Percentiles rank a stretch among this genome's conserved stretches.
Conservation (phyloP, 1,140 invertebrate genomes). For the Drosophila malerkotliana region DNA sequence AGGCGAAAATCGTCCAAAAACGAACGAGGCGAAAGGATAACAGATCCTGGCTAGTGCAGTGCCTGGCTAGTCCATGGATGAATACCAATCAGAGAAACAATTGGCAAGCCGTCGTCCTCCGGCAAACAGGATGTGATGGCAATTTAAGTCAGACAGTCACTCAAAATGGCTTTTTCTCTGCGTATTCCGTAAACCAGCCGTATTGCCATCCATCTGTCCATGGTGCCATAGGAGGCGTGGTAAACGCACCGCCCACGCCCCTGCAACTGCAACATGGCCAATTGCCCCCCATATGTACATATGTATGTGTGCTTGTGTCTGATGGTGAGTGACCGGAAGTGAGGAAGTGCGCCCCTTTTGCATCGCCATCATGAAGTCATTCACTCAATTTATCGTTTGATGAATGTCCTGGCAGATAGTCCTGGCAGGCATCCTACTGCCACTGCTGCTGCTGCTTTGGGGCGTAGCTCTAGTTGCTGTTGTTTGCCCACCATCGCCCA, state of each 20-base stretch:
- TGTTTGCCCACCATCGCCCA: not conserved
- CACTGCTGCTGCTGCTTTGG: constrained; percentile 29
- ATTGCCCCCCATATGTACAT: constrained; percentile 36
- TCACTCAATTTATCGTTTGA: constrained; percentile 84
- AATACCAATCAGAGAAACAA: constrained; percentile 81
- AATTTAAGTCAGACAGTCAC: constrained; percentile 81
- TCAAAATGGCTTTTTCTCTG: constrained; percentile 50
- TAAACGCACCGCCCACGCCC: constrained; percentile 27
- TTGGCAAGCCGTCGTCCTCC: constrained; percentile 43
- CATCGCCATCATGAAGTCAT: constrained; percentile 82
- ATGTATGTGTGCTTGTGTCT: not conserved
- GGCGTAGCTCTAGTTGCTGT: constrained; percentile 22
- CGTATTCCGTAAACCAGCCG: not conserved
- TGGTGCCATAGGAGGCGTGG: constrained; percentile 50
- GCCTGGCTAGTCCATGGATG: constrained; percentile 60
- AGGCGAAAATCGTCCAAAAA: constrained; percentile 60
- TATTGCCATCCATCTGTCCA: constrained; percentile 19
- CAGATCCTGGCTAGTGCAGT: constrained; percentile 38
- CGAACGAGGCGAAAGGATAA: constrained; percentile 9
- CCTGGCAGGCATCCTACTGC: constrained; percentile 30
- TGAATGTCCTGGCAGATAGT: constrained; percentile 83
- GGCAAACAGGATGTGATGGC: constrained; percentile 74
- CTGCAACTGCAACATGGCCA: constrained; percentile 55
- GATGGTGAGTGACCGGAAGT: constrained; percentile 21
- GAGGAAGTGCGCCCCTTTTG: constrained; percentile 76